These are phyloP conservation scores for Leptinotarsa haldemani DNA, from an alignment of 2,888 invertebrate species.

Conservation along the genomic window DNA sequence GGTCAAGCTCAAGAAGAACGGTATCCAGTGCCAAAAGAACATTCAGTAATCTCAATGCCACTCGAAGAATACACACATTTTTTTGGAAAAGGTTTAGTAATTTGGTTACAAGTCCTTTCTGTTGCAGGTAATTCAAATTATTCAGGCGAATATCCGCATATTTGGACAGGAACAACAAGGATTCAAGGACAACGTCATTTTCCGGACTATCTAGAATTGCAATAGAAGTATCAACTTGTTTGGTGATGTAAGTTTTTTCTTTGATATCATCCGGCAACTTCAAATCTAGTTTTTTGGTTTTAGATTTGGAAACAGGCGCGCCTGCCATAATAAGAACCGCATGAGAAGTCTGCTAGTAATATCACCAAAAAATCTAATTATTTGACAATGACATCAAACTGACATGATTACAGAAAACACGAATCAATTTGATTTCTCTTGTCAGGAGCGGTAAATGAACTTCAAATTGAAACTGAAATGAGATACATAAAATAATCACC, in stretches of 20 bases:
- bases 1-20: constrained; percentile 53
- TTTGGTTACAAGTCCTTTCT: constrained; percentile 52
- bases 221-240: constrained; percentile 57
- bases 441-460: too few relatives aligned
- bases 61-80: constrained; percentile 55
- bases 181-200: constrained; percentile 54
- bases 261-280: constrained; percentile 48
- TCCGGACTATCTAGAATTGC: constrained; percentile 55
- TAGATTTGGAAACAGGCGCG: constrained; percentile 20
- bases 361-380: background rate
- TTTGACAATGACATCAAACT: background rate
- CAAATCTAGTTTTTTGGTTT: constrained; percentile 35
- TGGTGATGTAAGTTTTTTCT: constrained; percentile 55
- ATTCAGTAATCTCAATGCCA: constrained; percentile 53
- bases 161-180: constrained; percentile 56
- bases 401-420: background rate
- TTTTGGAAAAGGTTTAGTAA: constrained; percentile 50
- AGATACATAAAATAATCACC: too few relatives aligned
- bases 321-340: background rate
- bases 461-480: too few relatives aligned
- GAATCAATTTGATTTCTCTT: too few relatives aligned
- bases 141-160: constrained; percentile 55
- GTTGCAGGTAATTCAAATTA: constrained; percentile 52
- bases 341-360: background rate
- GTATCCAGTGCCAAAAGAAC: constrained; percentile 50